Evolutionary conservation across 2,888 invertebrate genomes (phyloP), one percentile per base, ranked within the genome.

Genomic region (Pedicia rivosa): DNA sequence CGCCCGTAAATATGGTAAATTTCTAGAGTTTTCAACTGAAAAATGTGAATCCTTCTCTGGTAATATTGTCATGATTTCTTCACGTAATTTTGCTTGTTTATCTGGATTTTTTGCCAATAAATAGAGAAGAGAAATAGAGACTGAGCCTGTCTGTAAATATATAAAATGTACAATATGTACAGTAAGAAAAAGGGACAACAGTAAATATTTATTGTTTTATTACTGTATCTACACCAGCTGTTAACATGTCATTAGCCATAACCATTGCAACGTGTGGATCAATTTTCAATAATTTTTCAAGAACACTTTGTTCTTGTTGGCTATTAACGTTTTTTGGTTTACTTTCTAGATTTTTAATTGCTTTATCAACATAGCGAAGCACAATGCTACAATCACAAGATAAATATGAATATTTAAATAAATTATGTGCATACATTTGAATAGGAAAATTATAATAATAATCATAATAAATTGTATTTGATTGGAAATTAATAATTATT

Each of bases 201-300:
- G n/a, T 20, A 6, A 6, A 20, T 6, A 8, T 20, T 20, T 20
- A 20, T 0, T 8, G 2, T 12, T 16, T 20, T 38, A 61, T 62
- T 57, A 83, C 78, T 37, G 79, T 78, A 51, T 81, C 80, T 26
- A 77, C 67, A 37, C 79, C 79, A 28, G 76, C 78, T 32, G 70
- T 58, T 19, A 80, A 48, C 71, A 79, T 72, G 52, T 80, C 80
- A 45, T 72, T 65, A 1, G 72, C 73, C 71, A 78, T 76, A 45
- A 72, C 66, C 16, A 69, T 50, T 1, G 78, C 79, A 8, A 74
- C 65, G 48, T 63, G 64, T 40, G 68, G 66, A 48, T 77, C 72
- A 13, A 71, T 64, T 6, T 63, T 64, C n/a, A 74, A 53, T 14
- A 80, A 51, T 46, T 70, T 72, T 52, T 78, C 73, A 39, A 79